phyloP scores from a whole-genome alignment of 2,888 invertebrate genomes.

The Pyralis farinalis region DNA sequence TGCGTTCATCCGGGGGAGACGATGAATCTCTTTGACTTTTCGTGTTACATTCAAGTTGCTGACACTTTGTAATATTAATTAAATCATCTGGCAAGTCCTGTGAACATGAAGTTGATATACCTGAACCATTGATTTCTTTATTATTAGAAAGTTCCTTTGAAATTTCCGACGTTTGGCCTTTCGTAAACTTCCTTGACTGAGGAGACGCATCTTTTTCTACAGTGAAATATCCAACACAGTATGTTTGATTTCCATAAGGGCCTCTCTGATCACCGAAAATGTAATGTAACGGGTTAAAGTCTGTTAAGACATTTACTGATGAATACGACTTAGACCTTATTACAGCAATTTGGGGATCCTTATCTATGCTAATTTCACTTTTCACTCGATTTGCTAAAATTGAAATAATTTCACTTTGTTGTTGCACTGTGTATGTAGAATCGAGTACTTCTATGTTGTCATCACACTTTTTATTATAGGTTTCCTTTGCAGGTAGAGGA shows the following conservation, averaged over 20 bases:
- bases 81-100: conserved; percentile 39
- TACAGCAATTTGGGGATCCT: conserved; percentile 21
- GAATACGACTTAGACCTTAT: conserved; percentile 42
- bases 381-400: conserved; percentile 24
- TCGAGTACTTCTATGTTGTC: conserved; percentile 6
- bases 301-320: conserved; percentile 25
- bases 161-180: not conserved
- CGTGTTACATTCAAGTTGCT: conserved; percentile 36
- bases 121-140: conserved; percentile 16
- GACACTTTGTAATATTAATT: conserved; percentile 45
- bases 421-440: no score
- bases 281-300: conserved; percentile 44
- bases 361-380: conserved; percentile 32
- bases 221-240: conserved; percentile 59
- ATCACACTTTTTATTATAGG: not conserved
- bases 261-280: conserved; percentile 43
- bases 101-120: conserved; percentile 34
- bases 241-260: conserved; percentile 41
- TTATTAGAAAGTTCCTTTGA: conserved; percentile 20
- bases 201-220: conserved; percentile 39
- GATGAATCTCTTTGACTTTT: conserved; percentile 34
- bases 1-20: conserved; percentile 37
- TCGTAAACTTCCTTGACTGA: not conserved
- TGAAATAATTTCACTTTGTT: not conserved
- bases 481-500: no score